Base-by-base conservation (phyloP, 2,888 invertebrate genomes). In the Orchesella flavescens region DNA sequence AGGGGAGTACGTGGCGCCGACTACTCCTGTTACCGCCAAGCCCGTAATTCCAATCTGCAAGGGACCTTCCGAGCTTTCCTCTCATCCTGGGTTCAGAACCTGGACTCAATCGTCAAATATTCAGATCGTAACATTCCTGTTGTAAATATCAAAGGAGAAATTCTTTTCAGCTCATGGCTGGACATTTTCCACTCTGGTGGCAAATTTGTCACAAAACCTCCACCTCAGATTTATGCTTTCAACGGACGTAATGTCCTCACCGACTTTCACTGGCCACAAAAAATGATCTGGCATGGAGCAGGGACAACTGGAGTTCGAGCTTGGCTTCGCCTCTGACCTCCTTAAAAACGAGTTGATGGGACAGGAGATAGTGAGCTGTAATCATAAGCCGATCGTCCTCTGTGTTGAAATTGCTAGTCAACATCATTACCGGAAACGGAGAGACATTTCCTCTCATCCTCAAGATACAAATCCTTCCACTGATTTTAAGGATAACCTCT, bases 261-360 rank as follows among this genome's bases (percentile, higher is more conserved):
- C 23, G 97, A 98, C 91, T 93, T 94, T 24, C 92, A 93, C 87
- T 99, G 98, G 97, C 95, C 97, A 0, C 94, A 96, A 89, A 98
- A 98, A 90, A 92, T 95, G 68, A 93, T 97, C 57, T 99, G 99
- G 99, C 98, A 99, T 89, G 99, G 98, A 0, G 95, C 98, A 0
- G 93, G 95, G 89, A 92, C 93, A 19, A 93, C 93, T 85, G 99
- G 98, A 0, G 95, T 96, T 89, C 93, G 97, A 68, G 95, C 95
- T 12, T 15, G 24, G 19, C 96, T 92, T 96, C 89, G 97, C 95
- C 19, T 95, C 96, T 72, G 94, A 95, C 5, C 92, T 98, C 53
- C 92, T 94, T 82, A 91, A 89, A 90, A 94, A 93, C 89, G 94
- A 94, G 89, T 91, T 97, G 78, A 92, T 97, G 80, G 95, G 94